Evolutionary conservation across 2,888 invertebrate genomes (phyloP), one percentile per base, ranked within the genome.

Genomic region (Pharmacophagus antenor): DNA sequence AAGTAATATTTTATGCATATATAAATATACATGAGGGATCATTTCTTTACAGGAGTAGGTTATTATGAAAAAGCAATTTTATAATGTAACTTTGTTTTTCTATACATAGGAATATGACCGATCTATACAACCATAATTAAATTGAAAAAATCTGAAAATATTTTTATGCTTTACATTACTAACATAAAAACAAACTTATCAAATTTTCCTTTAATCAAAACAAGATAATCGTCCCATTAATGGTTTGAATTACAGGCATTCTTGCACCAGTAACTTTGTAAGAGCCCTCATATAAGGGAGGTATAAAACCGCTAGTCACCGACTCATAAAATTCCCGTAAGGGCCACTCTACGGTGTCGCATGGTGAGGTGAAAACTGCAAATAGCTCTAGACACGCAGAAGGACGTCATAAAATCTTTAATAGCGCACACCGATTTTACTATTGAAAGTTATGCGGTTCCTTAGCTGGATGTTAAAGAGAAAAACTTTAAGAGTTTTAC

Each of bases 301-400:
- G 73, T 75, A 78, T 88, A 87, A 88, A 88, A 78, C 74, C 76
- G 77, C 77, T 82, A 77, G 77, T 72, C 79, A 78, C 75, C 76
- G 76, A 73, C 72, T 77, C 76, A 80, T 87, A 85, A 86, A 87
- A 82, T 74, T 76, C 71, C 74, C 72, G 72, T 70, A 74, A 78
- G 76, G 73, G 74, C 74, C n/a, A 74, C 74, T 76, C 68, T 64
- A 72, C 70, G 64, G 71, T 72, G 71, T 67, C 70, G 70, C 68
- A 63, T 66, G 65, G 66, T 66, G 69, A 75, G 72, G 73, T 73
- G 70, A 73, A 73, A 68, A 74, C 67, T 67, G 72, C 65, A 70
- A 73, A 71, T 67, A 66, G 61, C 65, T 54, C 54, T 62, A 58
- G 56, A 63, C 58, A 56, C 20, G 55, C 50, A 61, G 62, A 22